Base-by-base conservation (phyloP, 2,888 invertebrate genomes). In the Spatulosminthurus flaviceps region DNA sequence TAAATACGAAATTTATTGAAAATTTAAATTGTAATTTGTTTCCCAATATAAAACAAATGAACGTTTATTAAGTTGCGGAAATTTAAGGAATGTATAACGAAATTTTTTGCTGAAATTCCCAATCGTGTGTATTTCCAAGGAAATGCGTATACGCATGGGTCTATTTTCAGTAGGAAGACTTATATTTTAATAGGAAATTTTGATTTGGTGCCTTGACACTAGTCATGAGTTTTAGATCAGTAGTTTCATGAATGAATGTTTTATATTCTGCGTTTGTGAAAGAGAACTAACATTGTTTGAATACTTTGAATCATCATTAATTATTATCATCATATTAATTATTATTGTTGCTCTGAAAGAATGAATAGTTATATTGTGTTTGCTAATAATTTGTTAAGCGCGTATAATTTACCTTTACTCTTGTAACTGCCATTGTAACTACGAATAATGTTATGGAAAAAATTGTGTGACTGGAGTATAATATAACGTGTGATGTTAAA, bases 191-290 rank as follows among this genome's bases (percentile, higher is more conserved):
- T 51, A 2, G 51, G 51, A 51, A 67, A 64, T 64, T 67, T 29
- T 67, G 67, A 75, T 61, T 75, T 75, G 75, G 75, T 75, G 75
- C 75, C 75, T 75, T 75, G n/a, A 28, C 28, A 61, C 75, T 75
- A 75, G 75, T 75, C 75, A 75, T 73, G 29, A 51, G 1, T 26
- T 26, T 9, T 28, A 67, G 22, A 22, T 67, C 16, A 51, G 16
- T 13, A 51, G 26, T 64, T 64, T 67, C 19, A 67, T 67, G 21
- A 7, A 9, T 22, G 9, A 64, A 64, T 64, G 11, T 64, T 64
- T 11, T 34, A n/a, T n/a, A n/a, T 34, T 34, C 34, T 34, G 34
- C 16, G 16, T 51, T 51, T 51, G 1, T n/a, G 19, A 51, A 5
- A 51, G 51, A 51, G n/a, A 13, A 19, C 51, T 51, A 51, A 51